Percentiles rank a stretch among this genome's conserved stretches.
Conservation (phyloP, 2,888 invertebrate genomes). For the Celastrina argiolus region DNA sequence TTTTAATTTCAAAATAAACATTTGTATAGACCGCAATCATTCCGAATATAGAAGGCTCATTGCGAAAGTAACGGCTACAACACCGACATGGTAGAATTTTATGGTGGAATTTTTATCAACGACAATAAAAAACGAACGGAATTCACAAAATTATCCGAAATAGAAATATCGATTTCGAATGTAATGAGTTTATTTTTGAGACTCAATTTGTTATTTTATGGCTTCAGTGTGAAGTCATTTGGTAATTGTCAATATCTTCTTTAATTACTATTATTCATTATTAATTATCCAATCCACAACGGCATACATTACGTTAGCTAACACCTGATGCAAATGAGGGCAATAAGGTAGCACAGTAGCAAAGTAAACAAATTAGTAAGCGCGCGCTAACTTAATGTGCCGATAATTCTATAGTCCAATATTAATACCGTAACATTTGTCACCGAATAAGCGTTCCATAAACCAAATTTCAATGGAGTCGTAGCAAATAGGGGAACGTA, state of each 20-base stretch:
- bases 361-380: constrained; percentile 21
- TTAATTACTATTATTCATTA: too few species aligned
- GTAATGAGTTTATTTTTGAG: background rate
- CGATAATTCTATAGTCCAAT: background rate
- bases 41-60: background rate
- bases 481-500: constrained; percentile 46
- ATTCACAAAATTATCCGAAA: background rate
- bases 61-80: background rate
- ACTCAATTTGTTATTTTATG: background rate
- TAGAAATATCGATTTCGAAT: background rate
- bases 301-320: background rate
- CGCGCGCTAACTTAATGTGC: background rate
- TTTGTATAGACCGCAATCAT: background rate
- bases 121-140: background rate
- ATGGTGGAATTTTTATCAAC: background rate
- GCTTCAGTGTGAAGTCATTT: too few species aligned
- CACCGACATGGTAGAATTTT: background rate
- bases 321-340: background rate
- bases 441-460: constrained; percentile 18
- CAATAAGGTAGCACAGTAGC: constrained; percentile 25
- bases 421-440: constrained; percentile 30
- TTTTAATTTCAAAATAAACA: background rate
- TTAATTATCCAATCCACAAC: too few species aligned
- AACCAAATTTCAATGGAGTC: constrained; percentile 48
- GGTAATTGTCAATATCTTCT: too few species aligned